These are phyloP conservation scores for Ostrea edulis DNA, from an alignment of 1,140 invertebrate species.

Conservation along the genomic window DNA sequence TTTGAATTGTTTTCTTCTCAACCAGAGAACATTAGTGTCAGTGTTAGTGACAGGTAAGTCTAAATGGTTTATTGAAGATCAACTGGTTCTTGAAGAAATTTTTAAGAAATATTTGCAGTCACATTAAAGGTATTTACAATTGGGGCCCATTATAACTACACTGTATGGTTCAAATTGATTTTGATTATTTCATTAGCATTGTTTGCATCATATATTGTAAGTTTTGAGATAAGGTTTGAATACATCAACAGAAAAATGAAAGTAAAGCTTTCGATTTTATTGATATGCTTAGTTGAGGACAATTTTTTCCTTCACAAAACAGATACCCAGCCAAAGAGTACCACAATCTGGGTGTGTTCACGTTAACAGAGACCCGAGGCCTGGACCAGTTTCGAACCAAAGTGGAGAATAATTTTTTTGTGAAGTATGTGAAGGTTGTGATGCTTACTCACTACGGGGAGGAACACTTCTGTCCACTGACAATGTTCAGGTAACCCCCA, in stretches of 20 bases:
- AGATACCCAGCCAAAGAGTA: constrained; percentile 95
- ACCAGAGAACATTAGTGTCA: constrained; percentile 91
- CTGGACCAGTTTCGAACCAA: constrained; percentile 91
- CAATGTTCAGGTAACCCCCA: constrained; percentile 79
- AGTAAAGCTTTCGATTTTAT: no score
- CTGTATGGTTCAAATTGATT: no score
- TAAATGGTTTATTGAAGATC: not conserved
- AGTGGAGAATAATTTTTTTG: constrained; percentile 87
- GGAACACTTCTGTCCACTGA: constrained; percentile 98
- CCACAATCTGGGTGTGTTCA: constrained; percentile 92
- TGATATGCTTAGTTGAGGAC: no score
- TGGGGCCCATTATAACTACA: no score
- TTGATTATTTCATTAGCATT: no score
- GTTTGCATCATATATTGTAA: no score
- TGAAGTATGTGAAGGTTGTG: constrained; percentile 93
- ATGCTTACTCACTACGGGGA: constrained; percentile 95
- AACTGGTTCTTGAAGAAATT: no score
- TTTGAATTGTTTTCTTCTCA: constrained; percentile 99
- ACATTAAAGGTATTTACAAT: no score
- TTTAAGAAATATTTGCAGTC: no score
- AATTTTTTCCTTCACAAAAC: constrained; percentile 47
- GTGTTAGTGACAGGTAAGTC: constrained; percentile 86
- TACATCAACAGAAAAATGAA: no score
- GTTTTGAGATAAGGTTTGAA: no score
- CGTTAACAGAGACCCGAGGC: constrained; percentile 90